These are phyloP conservation scores for Lasioglossum albipes DNA, from an alignment of 1,140 invertebrate species.

Conservation along the genomic window DNA sequence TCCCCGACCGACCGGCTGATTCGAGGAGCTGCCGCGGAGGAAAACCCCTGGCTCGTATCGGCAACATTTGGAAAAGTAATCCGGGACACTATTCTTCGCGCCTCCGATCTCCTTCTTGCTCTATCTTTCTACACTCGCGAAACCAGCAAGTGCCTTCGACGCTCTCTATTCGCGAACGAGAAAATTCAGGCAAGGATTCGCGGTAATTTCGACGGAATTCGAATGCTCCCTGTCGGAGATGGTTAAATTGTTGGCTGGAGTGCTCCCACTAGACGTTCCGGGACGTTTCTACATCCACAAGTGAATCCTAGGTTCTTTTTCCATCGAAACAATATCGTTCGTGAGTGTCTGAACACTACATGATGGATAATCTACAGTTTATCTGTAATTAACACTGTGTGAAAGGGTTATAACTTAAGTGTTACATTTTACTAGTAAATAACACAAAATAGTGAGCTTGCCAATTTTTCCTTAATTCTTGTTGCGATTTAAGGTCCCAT, in stretches of 20 bases:
- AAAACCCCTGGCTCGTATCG: slow-evolving; percentile 47
- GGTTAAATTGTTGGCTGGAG: slow-evolving; percentile 49
- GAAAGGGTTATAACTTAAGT: background rate
- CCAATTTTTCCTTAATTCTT: too few relatives aligned
- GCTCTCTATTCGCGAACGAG: slow-evolving; percentile 48
- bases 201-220: slow-evolving; percentile 55
- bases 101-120: slow-evolving; percentile 29
- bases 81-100: slow-evolving; percentile 63
- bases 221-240: slow-evolving; percentile 27
- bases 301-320: too few relatives aligned
- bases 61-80: slow-evolving; percentile 67
- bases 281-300: too few relatives aligned
- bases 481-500: too few relatives aligned
- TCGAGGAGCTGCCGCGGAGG: slow-evolving; percentile 52
- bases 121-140: slow-evolving; percentile 2
- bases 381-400: background rate
- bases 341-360: too few relatives aligned
- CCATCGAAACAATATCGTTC: too few relatives aligned
- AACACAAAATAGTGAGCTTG: too few relatives aligned
- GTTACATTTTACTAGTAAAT: too few relatives aligned
- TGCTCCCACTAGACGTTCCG: too few relatives aligned
- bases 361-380: too few relatives aligned
- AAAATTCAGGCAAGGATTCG: slow-evolving; percentile 56
- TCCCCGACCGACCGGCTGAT: slow-evolving; percentile 53
- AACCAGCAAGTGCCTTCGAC: slow-evolving; percentile 29